Conservation (phyloP, 2,113 vertebrate genomes). For the Bos indicus region DNA sequence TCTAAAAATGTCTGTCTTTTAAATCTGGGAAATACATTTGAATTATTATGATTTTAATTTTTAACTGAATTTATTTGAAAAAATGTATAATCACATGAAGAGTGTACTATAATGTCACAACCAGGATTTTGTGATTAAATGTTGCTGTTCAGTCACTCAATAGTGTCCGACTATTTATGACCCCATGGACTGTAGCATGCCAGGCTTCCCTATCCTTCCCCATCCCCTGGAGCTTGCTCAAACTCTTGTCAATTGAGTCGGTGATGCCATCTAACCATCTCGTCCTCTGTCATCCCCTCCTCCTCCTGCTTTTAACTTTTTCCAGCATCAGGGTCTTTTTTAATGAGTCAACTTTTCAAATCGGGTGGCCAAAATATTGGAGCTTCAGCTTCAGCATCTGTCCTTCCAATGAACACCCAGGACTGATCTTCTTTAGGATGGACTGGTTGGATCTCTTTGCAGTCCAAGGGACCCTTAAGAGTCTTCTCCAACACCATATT, state of each 20-base stretch:
- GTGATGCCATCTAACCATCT: neutral
- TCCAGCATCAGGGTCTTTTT: neutral
- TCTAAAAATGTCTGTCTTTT: neutral
- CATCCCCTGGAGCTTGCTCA: neutral
- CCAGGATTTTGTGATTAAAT: neutral
- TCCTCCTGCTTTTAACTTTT: neutral
- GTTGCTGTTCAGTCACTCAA: neutral
- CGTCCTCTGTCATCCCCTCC: rapidly evolving
- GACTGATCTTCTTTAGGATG: neutral
- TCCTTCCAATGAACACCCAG: neutral
- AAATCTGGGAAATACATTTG: neutral
- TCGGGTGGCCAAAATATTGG: neutral
- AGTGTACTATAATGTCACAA: neutral
- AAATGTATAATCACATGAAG: neutral
- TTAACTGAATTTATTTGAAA: neutral
- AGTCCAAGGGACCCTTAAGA: neutral
- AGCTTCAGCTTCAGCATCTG: neutral
- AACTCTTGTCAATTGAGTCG: neutral
- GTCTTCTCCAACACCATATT: neutral
- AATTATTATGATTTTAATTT: neutral
- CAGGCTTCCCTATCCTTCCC: neutral
- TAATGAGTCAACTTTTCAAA: neutral
- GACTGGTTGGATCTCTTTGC: neutral
- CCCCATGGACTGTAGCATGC: neutral
- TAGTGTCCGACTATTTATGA: neutral